phyloP scores from a whole-genome alignment of 2,113 vertebrate species.

The Cynocephalus volans region DNA sequence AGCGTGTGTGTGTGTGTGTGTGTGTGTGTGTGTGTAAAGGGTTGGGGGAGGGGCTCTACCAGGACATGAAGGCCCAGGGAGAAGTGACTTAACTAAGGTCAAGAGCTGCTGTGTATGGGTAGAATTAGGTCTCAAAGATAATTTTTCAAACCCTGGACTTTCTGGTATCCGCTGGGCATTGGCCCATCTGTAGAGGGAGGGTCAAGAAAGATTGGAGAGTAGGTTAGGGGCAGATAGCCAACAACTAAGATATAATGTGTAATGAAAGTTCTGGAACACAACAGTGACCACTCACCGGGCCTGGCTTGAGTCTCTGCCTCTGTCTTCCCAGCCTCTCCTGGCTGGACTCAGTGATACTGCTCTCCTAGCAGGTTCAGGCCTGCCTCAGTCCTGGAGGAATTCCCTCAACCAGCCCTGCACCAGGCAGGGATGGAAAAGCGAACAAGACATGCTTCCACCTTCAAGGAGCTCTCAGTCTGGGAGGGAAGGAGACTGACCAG shows the following conservation, averaged over 20 bases:
- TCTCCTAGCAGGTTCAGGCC: slow-evolving; percentile 55
- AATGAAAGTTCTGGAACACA: slow-evolving; percentile 43
- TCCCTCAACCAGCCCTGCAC: neutral
- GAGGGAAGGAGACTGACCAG: neutral
- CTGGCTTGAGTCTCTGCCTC: neutral
- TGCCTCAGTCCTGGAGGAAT: neutral
- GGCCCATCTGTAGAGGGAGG: too few species aligned
- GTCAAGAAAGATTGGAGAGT: neutral
- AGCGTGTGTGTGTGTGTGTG: neutral
- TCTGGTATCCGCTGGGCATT: neutral
- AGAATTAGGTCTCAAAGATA: neutral
- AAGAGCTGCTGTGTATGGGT: neutral
- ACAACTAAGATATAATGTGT: neutral
- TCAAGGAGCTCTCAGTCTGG: neutral
- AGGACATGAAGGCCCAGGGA: neutral
- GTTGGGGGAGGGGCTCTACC: neutral
- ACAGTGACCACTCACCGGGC: neutral
- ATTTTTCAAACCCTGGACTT: neutral
- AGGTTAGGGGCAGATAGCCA: neutral
- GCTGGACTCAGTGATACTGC: slow-evolving; percentile 64
- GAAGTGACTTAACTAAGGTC: neutral
- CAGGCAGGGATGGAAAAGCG: neutral
- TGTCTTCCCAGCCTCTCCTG: neutral
- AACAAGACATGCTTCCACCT: neutral
- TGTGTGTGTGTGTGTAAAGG: neutral